These are phyloP conservation scores for Protaetia brevitarsis DNA, from an alignment of 1,140 invertebrate genomes.

Conservation along the genomic window DNA sequence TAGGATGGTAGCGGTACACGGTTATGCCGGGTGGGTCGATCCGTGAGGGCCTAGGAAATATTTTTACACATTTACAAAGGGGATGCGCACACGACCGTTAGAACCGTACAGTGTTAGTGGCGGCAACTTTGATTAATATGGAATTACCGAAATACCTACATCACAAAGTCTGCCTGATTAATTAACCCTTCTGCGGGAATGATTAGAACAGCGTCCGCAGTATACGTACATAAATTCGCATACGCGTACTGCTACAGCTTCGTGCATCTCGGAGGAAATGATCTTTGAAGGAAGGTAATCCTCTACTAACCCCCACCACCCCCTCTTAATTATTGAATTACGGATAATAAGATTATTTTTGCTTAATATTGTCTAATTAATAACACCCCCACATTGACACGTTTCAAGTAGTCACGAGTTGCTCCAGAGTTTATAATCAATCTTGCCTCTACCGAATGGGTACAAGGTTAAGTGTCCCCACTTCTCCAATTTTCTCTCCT, in stretches of 20 bases:
- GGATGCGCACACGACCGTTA: constrained; percentile 10
- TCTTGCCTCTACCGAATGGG: too few species aligned
- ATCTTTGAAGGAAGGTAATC: constrained; percentile 4
- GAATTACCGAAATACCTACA: constrained; percentile 30
- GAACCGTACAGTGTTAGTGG: neutral
- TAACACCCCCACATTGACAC: too few species aligned
- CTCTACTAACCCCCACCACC: neutral
- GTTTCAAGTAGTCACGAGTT: too few species aligned
- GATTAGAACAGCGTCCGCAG: constrained; percentile 17
- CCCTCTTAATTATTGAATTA: neutral
- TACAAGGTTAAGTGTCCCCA: too few species aligned
- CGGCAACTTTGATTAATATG: constrained; percentile 29
- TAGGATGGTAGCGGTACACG: neutral
- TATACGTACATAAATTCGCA: neutral
- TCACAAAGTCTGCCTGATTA: constrained; percentile 31
- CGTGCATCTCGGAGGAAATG: neutral
- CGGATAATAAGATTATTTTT: neutral
- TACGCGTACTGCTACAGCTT: too few species aligned
- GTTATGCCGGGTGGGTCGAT: constrained; percentile 12
- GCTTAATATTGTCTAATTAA: too few species aligned
- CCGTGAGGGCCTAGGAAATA: neutral
- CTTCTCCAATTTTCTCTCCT: too few species aligned
- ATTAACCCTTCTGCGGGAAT: constrained; percentile 30
- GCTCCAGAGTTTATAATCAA: too few species aligned
- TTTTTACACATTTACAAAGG: constrained; percentile 19